Evolutionary conservation across 2,888 invertebrate genomes (phyloP).

Genomic region (Syrista parreyssii): DNA sequence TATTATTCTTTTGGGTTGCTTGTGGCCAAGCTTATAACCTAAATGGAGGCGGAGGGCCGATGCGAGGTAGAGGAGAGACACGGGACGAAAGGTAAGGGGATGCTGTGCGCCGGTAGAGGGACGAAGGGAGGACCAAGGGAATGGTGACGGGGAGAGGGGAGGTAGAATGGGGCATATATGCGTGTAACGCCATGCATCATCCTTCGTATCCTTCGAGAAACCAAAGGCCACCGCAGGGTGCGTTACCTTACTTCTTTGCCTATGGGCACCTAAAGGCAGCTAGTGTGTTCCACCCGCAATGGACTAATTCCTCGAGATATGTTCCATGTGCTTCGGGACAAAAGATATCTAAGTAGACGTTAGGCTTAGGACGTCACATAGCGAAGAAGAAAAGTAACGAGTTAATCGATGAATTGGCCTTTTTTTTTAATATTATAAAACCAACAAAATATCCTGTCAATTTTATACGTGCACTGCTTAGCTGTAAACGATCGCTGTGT

Average conservation of each 20-base stretch:
- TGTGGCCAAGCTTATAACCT: conserved; percentile 44
- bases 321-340: not conserved
- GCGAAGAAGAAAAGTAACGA: not conserved
- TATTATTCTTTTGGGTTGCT: conserved; percentile 55
- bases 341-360: not conserved
- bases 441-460: not conserved
- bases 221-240: conserved; percentile 64
- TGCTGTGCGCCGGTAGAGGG: conserved; percentile 7
- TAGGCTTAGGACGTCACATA: not conserved
- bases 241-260: conserved; percentile 60
- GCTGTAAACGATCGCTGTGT: not conserved
- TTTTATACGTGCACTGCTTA: not conserved
- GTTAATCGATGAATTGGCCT: not conserved
- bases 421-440: not conserved
- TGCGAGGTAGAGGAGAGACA: conserved; percentile 32
- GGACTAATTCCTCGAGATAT: not conserved
- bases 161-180: conserved; percentile 46
- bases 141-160: conserved; percentile 16
- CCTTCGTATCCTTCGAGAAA: conserved; percentile 59
- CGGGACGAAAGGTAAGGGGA: conserved; percentile 27
- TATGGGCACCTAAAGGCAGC: conserved; percentile 37
- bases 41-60: conserved; percentile 48
- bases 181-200: conserved; percentile 66
- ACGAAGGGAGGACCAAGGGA: conserved; percentile 11
- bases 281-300: conserved; percentile 23